Conservation (phyloP, 2,888 invertebrate species). For the Vandiemenella viatica region DNA sequence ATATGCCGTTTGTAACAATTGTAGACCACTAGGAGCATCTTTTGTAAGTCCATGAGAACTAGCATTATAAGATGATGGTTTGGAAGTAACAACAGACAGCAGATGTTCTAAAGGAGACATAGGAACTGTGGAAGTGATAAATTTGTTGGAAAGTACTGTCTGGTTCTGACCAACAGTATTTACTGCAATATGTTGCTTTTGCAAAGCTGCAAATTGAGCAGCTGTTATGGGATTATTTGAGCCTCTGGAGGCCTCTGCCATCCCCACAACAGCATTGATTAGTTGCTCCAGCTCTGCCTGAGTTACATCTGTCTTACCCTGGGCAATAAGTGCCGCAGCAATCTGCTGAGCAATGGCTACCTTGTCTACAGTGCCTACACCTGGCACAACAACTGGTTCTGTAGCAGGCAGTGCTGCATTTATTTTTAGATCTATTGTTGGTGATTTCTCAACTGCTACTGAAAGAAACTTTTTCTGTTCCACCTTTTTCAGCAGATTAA, state of each 20-base stretch:
- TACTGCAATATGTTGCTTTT: neutral
- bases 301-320: conserved; percentile 67
- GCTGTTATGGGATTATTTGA: conserved; percentile 2
- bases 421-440: too few species aligned
- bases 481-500: conserved; percentile 54
- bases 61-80: neutral
- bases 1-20: conserved; percentile 21
- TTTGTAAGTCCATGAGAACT: neutral
- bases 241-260: conserved; percentile 44
- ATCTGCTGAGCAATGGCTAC: conserved; percentile 67
- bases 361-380: conserved; percentile 60
- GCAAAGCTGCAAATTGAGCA: neutral
- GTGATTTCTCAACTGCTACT: neutral
- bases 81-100: neutral
- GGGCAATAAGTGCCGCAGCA: conserved; percentile 59
- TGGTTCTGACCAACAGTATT: neutral
- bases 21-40: conserved; percentile 12
- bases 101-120: conserved; percentile 2
- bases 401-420: conserved; percentile 1
- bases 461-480: conserved; percentile 22
- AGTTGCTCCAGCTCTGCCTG: conserved; percentile 63
- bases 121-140: too few species aligned
- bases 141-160: too few species aligned
- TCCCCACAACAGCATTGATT: conserved; percentile 61
- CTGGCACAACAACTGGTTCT: conserved; percentile 41